Conservation (phyloP, 2,797 vertebrate species). For the Sebastes minor region DNA sequence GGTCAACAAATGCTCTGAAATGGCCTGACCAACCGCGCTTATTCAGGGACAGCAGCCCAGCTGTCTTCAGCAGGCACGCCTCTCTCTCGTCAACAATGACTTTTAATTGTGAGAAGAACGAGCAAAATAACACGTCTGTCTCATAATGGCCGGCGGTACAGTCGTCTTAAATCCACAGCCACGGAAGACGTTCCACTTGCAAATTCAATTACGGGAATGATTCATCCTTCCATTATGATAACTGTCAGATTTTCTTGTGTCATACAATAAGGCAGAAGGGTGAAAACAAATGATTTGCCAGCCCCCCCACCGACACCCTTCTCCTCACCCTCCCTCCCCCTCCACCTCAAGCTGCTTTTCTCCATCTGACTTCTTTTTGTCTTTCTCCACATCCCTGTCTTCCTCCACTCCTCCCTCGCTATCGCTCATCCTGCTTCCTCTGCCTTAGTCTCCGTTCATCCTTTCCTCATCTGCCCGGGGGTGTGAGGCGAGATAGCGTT, state of each 20-base stretch:
- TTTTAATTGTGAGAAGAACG: constrained; percentile 54
- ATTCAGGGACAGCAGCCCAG: constrained; percentile 25
- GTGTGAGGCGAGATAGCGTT: too few species aligned
- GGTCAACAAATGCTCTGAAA: constrained; percentile 42
- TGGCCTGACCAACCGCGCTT: constrained; percentile 3
- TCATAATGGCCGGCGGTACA: constrained; percentile 45
- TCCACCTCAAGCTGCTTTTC: constrained; percentile 50
- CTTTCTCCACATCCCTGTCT: constrained; percentile 43
- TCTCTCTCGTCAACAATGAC: constrained; percentile 37
- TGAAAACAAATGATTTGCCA: constrained; percentile 76
- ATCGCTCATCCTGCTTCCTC: constrained; percentile 58
- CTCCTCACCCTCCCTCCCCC: constrained; percentile 4
- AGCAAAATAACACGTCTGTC: constrained; percentile 51
- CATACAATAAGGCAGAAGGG: constrained; percentile 73
- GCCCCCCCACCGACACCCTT: constrained; percentile 28
- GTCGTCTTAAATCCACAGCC: constrained; percentile 61
- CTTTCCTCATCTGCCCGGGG: too few species aligned
- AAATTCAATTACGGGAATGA: constrained; percentile 82
- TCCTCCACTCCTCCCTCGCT: constrained; percentile 27
- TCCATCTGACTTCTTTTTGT: constrained; percentile 50
- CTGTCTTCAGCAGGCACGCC: constrained; percentile 23
- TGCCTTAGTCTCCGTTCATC: constrained; percentile 60
- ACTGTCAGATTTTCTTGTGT: constrained; percentile 83
- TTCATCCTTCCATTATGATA: constrained; percentile 82
- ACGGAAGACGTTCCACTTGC: constrained; percentile 73